Conservation (phyloP, 2,113 vertebrate genomes). For the Cyprinodon brontotheroides region DNA sequence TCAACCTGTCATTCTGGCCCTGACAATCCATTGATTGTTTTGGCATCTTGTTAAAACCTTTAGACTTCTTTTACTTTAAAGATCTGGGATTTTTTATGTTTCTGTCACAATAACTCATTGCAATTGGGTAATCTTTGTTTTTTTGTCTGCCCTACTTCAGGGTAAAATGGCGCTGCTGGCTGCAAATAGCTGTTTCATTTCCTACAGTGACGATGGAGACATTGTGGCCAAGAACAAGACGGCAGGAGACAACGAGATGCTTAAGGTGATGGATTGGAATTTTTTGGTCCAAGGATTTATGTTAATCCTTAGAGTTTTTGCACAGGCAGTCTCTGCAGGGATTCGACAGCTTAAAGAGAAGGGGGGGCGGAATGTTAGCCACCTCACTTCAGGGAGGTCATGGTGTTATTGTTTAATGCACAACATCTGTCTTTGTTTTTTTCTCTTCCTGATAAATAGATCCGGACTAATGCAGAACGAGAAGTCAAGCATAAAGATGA, state of each 20-base stretch:
- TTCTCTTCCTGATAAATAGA: slow-evolving; percentile 76
- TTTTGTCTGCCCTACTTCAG: slow-evolving; percentile 58
- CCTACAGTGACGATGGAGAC: slow-evolving; percentile 93
- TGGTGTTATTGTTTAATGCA: slow-evolving; percentile 40
- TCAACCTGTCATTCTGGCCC: background rate
- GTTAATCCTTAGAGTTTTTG: slow-evolving; percentile 38
- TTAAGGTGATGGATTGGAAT: slow-evolving; percentile 86
- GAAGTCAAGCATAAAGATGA: slow-evolving; percentile 90
- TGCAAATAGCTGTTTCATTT: slow-evolving; percentile 94
- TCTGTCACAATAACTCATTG: slow-evolving; percentile 43
- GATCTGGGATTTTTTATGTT: slow-evolving; percentile 35
- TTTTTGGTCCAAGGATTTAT: slow-evolving; percentile 31
- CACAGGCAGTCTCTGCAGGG: slow-evolving; percentile 22
- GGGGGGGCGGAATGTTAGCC: slow-evolving; percentile 15
- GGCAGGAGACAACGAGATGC: slow-evolving; percentile 92
- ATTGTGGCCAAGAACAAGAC: slow-evolving; percentile 91
- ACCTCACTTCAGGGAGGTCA: slow-evolving; percentile 36
- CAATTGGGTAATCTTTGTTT: slow-evolving; percentile 48
- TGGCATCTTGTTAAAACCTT: slow-evolving; percentile 51
- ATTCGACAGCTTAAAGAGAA: slow-evolving; percentile 8
- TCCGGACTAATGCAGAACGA: slow-evolving; percentile 87
- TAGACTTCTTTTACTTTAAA: slow-evolving; percentile 50
- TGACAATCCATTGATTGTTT: slow-evolving; percentile 31
- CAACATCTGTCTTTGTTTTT: background rate
- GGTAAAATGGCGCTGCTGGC: slow-evolving; percentile 93